Base-by-base conservation (phyloP, 2,888 invertebrate genomes). In the Reticulitermes lucifugus region DNA sequence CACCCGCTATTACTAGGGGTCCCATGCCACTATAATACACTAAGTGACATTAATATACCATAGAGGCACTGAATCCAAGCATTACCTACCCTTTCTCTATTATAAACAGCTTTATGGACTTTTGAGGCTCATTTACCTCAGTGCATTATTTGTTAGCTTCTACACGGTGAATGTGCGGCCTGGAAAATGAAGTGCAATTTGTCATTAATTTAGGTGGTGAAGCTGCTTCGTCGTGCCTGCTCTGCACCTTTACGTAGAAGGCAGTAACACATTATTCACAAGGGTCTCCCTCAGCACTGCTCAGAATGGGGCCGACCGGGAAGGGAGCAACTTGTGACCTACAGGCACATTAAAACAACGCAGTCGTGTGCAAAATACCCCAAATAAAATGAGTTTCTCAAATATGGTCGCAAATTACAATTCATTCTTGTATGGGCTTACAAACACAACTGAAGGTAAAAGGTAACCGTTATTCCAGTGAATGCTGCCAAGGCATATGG, bases 81-180 rank as follows among this genome's bases (percentile, higher is more conserved):
- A 55, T 46, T 55, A 29, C 79, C 60, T 80, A 80, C 80, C 51
- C 81, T 81, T 35, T 43, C 65, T 43, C 81, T 80, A 81, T 81
- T 81, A 81, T 81, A 70, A 81, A 81, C 81, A 81, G 81, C 81
- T 81, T 81, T 81, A 81, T 81, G 81, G 81, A 81, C 81, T 81
- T 81, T 81, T 81, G 81, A 81, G 81, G 81, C 81, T 81, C 81
- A 81, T 81, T 81, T 81, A 70, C 65, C 81, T 65, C 81, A n/a
- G 65, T 81, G 81, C 65, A 81, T 81, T 81, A 81, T 81, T 81
- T 81, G 81, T 70, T 65, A 81, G 81, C 65, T 60, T 55, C 80
- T 59, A 25, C 51, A 59, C 18, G 60, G 59, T 21, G n/a, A 43
- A 14, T 29, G 75, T 75, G 77, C 77, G 77, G 77, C 81, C 55